A percentile compares a stretch with the other conserved stretches of the same genome.
Evolutionary conservation across 2,797 vertebrate species (phyloP).

Genomic region (Chiroxiphia lanceolata): DNA sequence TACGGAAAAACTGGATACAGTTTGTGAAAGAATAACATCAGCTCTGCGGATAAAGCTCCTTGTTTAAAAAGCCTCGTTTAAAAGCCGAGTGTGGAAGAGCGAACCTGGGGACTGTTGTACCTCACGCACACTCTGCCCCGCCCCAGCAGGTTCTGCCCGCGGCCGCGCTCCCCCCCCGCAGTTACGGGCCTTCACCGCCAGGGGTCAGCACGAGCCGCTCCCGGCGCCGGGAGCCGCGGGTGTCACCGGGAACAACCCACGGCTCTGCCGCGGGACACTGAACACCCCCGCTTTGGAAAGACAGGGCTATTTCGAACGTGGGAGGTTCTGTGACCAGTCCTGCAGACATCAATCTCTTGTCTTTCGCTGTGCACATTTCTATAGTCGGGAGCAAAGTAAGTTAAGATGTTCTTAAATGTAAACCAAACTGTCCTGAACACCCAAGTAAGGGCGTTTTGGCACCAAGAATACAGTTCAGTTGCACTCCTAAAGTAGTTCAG

Average conservation of each 20-base stretch:
- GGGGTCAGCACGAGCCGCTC: background rate
- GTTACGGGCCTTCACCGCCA: background rate
- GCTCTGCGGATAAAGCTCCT: background rate
- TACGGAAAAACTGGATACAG: background rate
- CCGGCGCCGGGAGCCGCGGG: background rate
- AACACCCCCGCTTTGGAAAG: background rate
- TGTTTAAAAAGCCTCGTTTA: background rate
- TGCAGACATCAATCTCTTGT: background rate
- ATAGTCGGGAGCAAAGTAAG: background rate
- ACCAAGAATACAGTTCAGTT: background rate
- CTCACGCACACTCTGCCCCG: no score
- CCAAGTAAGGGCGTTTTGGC: background rate
- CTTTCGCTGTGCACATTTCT: background rate
- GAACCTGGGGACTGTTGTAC: rapidly evolving
- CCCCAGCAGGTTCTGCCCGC: background rate
- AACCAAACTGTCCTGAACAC: background rate
- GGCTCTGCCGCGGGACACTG: background rate
- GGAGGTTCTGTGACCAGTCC: background rate
- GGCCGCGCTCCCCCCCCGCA: background rate
- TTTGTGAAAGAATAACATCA: background rate
- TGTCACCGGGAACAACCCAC: background rate
- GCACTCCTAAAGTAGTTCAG: background rate
- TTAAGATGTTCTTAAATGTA: background rate
- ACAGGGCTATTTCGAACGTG: background rate
- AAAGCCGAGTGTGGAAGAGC: background rate